Conservation (phyloP, 2,797 vertebrate species). For the Smutsia temminckii region DNA sequence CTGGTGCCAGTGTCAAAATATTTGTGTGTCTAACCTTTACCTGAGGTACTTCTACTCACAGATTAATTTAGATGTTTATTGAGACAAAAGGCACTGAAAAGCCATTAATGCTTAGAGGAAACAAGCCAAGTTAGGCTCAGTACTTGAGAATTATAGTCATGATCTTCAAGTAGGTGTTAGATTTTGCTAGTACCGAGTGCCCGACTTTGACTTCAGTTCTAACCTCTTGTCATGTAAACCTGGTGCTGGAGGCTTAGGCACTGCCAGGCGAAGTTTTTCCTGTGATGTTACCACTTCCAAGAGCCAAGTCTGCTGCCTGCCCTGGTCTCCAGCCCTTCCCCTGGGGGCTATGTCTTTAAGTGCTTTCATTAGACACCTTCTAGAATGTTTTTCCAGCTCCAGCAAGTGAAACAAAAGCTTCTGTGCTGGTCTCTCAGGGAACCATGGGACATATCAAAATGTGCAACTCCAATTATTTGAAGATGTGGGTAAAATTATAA, state of each 20-base stretch:
- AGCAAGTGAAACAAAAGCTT: background rate
- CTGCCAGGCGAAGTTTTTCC: background rate
- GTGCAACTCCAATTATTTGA: background rate
- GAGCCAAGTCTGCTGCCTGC: background rate
- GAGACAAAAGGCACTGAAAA: background rate
- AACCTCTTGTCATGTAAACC: background rate
- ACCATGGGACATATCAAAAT: background rate
- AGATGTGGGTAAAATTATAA: too few relatives aligned
- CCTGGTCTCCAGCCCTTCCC: background rate
- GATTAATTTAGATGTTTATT: background rate
- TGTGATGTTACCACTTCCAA: background rate
- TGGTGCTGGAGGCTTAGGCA: background rate
- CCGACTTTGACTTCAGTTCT: background rate
- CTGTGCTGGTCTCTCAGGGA: background rate
- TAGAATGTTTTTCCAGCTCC: background rate
- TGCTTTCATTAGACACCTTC: background rate
- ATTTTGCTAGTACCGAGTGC: background rate
- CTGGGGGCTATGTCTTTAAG: background rate
- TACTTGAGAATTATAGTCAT: background rate
- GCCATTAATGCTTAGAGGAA: background rate
- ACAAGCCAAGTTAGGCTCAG: background rate
- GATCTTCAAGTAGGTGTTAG: background rate
- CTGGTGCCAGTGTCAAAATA: background rate
- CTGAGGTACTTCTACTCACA: background rate
- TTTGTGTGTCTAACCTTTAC: background rate